Percentiles rank a stretch among this genome's conserved stretches.
These are phyloP conservation scores for Urophycis tenuis DNA, from an alignment of 2,797 vertebrate species.

Conservation along the genomic window DNA sequence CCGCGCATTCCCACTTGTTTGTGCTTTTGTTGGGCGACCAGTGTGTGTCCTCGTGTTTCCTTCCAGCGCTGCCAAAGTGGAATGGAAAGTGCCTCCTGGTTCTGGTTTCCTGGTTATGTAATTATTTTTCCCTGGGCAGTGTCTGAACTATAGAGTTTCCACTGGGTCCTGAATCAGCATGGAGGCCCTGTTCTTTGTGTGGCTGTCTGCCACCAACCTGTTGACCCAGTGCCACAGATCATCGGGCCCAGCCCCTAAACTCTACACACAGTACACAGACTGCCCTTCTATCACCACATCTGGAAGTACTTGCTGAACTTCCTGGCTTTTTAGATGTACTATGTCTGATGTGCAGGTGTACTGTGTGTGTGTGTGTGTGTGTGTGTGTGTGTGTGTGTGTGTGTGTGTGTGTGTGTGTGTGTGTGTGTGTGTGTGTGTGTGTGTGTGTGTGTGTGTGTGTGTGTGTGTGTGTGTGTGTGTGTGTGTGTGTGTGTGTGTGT, in stretches of 20 bases:
- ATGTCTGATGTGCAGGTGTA: conserved; percentile 8
- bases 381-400: neutral
- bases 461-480: neutral
- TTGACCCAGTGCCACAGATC: conserved; percentile 26
- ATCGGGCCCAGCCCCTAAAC: neutral
- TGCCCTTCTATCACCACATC: neutral
- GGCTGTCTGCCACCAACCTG: conserved; percentile 23
- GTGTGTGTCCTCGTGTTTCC: conserved; percentile 8
- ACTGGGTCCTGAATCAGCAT: conserved; percentile 34
- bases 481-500: neutral
- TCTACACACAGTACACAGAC: neutral
- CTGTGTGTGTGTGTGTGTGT: neutral
- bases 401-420: neutral
- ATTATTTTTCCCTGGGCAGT: conserved; percentile 33
- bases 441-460: neutral
- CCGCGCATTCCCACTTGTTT: conserved; percentile 9
- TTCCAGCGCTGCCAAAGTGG: conserved; percentile 25
- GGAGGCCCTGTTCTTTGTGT: conserved; percentile 30
- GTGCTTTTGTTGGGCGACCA: neutral
- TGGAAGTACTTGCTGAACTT: neutral
- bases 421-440: neutral
- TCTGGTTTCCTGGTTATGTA: conserved; percentile 41
- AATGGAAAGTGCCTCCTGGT: conserved; percentile 36
- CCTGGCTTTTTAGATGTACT: neutral
- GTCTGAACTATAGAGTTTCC: conserved; percentile 39